These are phyloP conservation scores for Callinectes sapidus DNA, from an alignment of 2,888 invertebrate species.

Conservation along the genomic window DNA sequence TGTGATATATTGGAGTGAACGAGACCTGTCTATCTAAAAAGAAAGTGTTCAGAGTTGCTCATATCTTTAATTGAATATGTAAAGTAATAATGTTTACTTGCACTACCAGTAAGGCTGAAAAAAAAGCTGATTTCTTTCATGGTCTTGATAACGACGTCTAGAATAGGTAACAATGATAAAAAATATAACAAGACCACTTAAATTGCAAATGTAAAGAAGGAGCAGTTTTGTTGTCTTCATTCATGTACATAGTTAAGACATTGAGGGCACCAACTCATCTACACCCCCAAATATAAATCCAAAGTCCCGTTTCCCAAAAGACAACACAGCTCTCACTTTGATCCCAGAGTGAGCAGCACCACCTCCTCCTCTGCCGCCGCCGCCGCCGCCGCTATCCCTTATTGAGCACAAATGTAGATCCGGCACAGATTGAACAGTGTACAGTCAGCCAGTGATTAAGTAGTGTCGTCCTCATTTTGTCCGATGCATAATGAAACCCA, in stretches of 20 bases:
- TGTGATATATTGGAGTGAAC: too few relatives aligned
- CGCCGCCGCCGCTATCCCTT: background rate
- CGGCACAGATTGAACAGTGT: background rate
- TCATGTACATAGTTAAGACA: background rate
- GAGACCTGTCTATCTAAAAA: too few relatives aligned
- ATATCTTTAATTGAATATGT: too few relatives aligned
- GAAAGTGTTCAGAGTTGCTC: too few relatives aligned
- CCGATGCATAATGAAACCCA: background rate
- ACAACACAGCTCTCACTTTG: background rate
- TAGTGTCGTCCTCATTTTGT: background rate
- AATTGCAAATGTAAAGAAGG: background rate
- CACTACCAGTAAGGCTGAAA: too few relatives aligned
- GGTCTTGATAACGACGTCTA: too few relatives aligned
- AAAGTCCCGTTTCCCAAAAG: background rate
- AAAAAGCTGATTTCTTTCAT: too few relatives aligned
- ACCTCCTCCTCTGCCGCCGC: background rate
- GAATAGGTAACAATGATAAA: too few relatives aligned
- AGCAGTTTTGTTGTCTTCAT: background rate
- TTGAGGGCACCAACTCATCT: background rate
- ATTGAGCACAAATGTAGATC: background rate
- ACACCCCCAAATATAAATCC: background rate
- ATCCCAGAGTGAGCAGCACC: background rate
- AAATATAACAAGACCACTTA: background rate
- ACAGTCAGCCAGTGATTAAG: background rate
- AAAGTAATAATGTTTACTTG: too few relatives aligned